Conservation (phyloP, 2,797 vertebrate species). For the Peromyscus nudipes region DNA sequence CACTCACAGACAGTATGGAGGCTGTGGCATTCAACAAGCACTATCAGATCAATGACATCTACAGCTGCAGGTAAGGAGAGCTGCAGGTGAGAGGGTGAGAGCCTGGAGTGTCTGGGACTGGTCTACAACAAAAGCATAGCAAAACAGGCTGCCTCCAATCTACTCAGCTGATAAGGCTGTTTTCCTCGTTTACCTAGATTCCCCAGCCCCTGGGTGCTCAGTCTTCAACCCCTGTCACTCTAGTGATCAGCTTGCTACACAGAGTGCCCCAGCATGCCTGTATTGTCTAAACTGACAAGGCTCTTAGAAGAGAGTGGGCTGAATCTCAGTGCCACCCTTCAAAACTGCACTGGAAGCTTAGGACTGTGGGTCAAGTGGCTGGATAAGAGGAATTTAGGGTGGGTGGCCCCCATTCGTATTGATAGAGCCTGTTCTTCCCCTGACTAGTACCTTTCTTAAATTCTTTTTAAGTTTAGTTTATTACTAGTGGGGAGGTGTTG, state of each 20-base stretch:
- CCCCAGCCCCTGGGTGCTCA: background rate
- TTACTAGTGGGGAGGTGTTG: background rate
- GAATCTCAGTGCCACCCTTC: background rate
- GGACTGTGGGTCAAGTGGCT: background rate
- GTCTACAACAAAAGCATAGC: background rate
- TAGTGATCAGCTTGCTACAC: background rate
- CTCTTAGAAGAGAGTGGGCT: background rate
- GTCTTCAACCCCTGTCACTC: background rate
- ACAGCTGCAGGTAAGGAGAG: constrained; percentile 98
- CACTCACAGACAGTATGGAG: constrained; percentile 98
- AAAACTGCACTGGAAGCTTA: background rate
- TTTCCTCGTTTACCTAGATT: background rate
- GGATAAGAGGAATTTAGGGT: background rate
- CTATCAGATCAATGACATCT: constrained; percentile 99
- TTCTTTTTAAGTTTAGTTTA: background rate
- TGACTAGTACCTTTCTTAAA: background rate
- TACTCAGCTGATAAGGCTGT: background rate
- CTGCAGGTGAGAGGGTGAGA: constrained; percentile 85
- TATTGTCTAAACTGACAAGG: background rate
- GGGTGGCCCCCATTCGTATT: fast-evolving
- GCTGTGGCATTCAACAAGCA: constrained; percentile 99
- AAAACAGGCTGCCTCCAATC: background rate
- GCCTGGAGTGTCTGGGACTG: background rate
- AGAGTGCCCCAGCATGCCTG: background rate
- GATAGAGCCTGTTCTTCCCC: background rate